Conservation (phyloP, 2,113 vertebrate species). For the Hoplias malabaricus region DNA sequence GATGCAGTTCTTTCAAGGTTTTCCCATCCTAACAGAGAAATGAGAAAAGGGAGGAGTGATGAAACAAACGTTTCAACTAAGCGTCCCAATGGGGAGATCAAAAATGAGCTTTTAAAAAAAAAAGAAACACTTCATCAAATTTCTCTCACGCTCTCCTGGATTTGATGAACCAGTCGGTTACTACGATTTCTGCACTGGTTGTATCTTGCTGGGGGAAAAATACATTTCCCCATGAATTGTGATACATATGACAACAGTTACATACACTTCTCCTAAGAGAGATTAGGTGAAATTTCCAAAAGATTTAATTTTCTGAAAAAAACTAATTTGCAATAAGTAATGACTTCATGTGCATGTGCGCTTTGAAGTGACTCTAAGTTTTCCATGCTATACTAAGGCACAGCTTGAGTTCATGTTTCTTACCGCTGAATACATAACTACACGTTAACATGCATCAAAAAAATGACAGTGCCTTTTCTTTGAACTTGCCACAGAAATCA, state of each 20-base stretch:
- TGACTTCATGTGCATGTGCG: not conserved
- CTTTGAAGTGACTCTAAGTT: not conserved
- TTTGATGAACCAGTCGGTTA: constrained; percentile 42
- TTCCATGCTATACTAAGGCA: not conserved
- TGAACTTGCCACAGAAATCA: constrained; percentile 16
- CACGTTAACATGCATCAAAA: not conserved
- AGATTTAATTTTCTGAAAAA: not conserved
- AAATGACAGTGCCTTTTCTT: not conserved
- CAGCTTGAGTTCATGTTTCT: not conserved
- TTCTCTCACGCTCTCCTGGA: constrained; percentile 35
- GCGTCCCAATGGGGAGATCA: constrained; percentile 52
- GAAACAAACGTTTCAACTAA: constrained; percentile 51
- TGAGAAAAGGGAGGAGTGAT: constrained; percentile 6
- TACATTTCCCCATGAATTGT: not conserved
- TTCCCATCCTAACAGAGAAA: constrained; percentile 39
- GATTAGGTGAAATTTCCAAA: not conserved
- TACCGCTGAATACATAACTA: not conserved
- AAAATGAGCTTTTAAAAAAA: constrained; percentile 53
- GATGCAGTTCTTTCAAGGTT: constrained; percentile 52
- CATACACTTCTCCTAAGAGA: not conserved
- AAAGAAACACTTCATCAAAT: constrained; percentile 43
- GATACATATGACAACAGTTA: not conserved
- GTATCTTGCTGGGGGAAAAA: not conserved
- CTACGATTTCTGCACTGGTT: constrained; percentile 6
- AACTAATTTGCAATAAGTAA: not conserved